phyloP scores from a whole-genome alignment of 35 echinoderm and acorn worm genomes.

The Apostichopus japonicus region DNA sequence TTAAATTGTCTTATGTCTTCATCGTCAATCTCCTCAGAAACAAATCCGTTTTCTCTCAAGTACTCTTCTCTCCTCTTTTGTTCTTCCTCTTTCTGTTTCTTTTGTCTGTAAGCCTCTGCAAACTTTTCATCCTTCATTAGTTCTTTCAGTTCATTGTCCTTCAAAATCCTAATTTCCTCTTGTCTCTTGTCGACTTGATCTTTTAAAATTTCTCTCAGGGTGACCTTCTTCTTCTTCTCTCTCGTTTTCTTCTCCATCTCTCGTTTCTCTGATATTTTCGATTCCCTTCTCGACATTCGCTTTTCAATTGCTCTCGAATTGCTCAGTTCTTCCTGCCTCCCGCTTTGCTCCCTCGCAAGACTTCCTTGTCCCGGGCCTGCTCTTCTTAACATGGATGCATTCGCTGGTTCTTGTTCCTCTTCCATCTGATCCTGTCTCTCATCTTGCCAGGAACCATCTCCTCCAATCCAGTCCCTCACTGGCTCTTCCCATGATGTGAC shows the following conservation, averaged over 20 bases:
- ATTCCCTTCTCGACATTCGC: background rate
- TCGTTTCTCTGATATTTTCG: background rate
- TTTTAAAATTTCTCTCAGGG: background rate
- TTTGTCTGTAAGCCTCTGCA: background rate
- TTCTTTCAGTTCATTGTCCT: background rate
- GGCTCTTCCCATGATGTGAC: background rate
- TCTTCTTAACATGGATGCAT: background rate
- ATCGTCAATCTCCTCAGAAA: background rate
- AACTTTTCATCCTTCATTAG: background rate
- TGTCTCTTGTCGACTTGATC: background rate
- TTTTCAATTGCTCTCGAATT: background rate
- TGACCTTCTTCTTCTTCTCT: background rate
- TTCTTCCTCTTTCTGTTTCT: background rate
- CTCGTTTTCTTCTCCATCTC: background rate
- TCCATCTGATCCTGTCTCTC: background rate
- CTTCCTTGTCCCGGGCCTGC: background rate
- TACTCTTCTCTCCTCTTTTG: background rate
- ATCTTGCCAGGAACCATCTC: background rate
- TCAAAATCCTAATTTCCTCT: background rate
- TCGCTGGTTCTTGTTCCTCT: background rate
- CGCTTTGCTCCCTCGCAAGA: background rate
- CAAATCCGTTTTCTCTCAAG: background rate
- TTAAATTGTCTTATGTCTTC: background rate
- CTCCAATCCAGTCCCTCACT: background rate
- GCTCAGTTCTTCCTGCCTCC: background rate